Evolutionary conservation across 2,113 vertebrate genomes (phyloP).

Genomic region (Barbus barbus): DNA sequence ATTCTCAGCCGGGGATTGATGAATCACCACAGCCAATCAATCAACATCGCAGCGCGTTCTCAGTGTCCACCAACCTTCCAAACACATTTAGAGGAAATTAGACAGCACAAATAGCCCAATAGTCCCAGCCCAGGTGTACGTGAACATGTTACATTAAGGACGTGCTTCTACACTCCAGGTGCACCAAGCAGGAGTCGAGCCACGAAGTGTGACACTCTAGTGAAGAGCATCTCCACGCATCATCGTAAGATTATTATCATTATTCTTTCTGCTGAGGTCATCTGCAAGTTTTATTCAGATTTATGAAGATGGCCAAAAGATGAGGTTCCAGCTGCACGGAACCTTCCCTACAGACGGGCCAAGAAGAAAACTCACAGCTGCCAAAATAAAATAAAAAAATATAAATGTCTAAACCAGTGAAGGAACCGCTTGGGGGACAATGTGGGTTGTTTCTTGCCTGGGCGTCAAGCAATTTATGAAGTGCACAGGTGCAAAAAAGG

Average conservation of each 20-base stretch:
- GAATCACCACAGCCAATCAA: conserved; percentile 21
- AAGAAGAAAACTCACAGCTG: not conserved
- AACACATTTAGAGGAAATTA: conserved; percentile 14
- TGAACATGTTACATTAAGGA: conserved; percentile 29
- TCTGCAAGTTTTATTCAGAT: conserved; percentile 23
- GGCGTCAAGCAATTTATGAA: conserved; percentile 49
- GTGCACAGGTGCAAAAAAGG: conserved; percentile 41
- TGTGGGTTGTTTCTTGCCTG: conserved; percentile 1
- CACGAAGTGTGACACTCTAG: not conserved
- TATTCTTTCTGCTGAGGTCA: conserved; percentile 31
- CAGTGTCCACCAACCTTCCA: not conserved
- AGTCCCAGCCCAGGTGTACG: not conserved
- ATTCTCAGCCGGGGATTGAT: conserved; percentile 4
- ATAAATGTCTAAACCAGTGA: conserved; percentile 5
- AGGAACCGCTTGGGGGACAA: not conserved
- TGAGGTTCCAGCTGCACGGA: conserved; percentile 29
- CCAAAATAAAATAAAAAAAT: not conserved
- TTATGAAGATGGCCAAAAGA: conserved; percentile 36
- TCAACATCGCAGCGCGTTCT: not conserved
- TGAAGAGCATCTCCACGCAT: conserved; percentile 10
- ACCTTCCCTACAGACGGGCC: not conserved
- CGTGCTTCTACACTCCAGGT: conserved; percentile 23
- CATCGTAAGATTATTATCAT: conserved; percentile 5
- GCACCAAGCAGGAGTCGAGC: not conserved
- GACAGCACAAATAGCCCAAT: not conserved